Evolutionary conservation across 2,797 vertebrate genomes (phyloP).

Genomic region (Pteropus rufus): DNA sequence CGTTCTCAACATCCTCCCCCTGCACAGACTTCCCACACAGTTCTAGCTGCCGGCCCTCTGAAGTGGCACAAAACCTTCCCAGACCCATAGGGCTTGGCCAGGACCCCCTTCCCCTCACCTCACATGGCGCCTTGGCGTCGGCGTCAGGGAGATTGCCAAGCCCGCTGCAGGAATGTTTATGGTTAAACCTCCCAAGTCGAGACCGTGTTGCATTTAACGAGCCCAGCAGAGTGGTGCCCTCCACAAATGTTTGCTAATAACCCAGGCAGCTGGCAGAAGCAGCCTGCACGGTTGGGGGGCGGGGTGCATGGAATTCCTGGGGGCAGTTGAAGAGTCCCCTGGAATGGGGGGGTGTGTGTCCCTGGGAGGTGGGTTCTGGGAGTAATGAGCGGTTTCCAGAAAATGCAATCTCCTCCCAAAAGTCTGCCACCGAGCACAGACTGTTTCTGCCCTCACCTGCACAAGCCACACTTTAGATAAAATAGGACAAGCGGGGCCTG

Average conservation of each 20-base stretch:
- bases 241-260: neutral
- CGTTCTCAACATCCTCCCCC: neutral
- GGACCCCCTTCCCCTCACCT: neutral
- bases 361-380: neutral
- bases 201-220: neutral
- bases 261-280: neutral
- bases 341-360: neutral
- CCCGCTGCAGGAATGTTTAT: neutral
- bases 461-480: neutral
- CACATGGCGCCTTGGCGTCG: neutral
- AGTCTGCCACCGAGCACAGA: neutral
- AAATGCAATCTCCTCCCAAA: neutral
- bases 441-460: neutral
- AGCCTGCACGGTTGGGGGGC: accelerated
- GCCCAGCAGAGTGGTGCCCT: neutral
- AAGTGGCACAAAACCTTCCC: neutral
- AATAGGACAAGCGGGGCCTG: accelerated
- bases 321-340: neutral
- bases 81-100: neutral
- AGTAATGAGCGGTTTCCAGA: neutral
- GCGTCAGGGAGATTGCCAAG: neutral
- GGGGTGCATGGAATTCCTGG: neutral
- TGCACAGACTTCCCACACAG: accelerated
- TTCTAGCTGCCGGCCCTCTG: neutral
- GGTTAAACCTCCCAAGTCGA: slow-evolving; percentile 42